Evolutionary conservation across 1,140 invertebrate species (phyloP), one percentile per base, ranked within the genome.

Genomic region (Medauroidea extradentata): DNA sequence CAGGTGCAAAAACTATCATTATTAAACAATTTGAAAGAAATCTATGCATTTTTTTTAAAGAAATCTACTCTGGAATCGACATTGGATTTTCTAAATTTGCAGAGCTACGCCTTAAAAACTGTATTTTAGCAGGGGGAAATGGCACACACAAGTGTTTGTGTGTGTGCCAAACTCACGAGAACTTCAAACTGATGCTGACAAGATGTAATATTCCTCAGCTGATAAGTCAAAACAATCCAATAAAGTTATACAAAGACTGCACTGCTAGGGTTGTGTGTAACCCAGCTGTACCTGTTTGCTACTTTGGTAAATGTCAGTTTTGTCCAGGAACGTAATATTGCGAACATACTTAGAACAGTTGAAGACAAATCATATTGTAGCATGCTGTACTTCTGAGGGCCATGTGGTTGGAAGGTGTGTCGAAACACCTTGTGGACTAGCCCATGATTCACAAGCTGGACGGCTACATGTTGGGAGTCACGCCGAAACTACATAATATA

Each of bases 121-220:
- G 44, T 46, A 7, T 46, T 5, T 46, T 46, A 46, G 18, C n/a
- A 11, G 44, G 44, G 5, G 44, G 9, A n/a, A 46, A 13, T 25
- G 5, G 44, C 18, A 46, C 44, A 13, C 44, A 46, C 24, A 21
- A n/a, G n/a, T n/a, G 18, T 46, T 4, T 62, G 11, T 62, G 61
- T 41, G 61, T 62, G 19, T 63, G 62, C 34, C 19, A 54, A 41
- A 56, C 52, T 25, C 62, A 60, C 44, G 55, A 61, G 39, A 63
- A 63, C 44, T 29, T 63, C 5, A 63, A 63, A 49, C 24, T 63
- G 8, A 63, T 60, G 62, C 57, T 63, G 18, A 21, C 18, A 50
- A 39, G 42, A 19, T 42, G 42, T 5, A 57, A 50, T 16, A 29
- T 23, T 39, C 19, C 34, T 34, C 21, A 13, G 49, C 23, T 57